Base-by-base conservation (phyloP, 2,797 vertebrate genomes). In the Arctocebus calabarensis region DNA sequence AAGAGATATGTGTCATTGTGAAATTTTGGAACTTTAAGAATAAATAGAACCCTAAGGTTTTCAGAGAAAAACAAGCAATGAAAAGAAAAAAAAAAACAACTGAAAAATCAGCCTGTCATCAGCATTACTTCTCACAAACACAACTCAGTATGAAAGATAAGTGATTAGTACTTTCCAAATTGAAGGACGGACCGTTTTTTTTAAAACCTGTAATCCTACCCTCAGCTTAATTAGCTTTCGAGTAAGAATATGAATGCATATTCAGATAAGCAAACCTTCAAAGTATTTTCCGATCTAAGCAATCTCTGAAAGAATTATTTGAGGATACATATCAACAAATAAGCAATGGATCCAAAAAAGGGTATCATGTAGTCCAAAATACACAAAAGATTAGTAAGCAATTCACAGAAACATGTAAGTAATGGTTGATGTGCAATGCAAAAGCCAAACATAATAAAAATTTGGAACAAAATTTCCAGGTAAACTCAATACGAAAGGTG, bases 261-360 rank as follows among this genome's bases (percentile, higher is more conserved):
- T 57, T 75, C 16, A 59, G 34, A 84, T 34, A 95, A 96, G 37
- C n/a, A 93, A 75, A 96, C 16, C 23, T 1, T 57, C 32, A 17
- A 4, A 68, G 62, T 83, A 3, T 91, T 88, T 89, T 74, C 2
- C 59, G 70, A 83, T 7, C 11, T 88, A 78, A 89, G 23, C 22
- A 88, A 68, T 71, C 77, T 83, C 22, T 89, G n/a, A 84, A 89
- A 88, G 19, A 73, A 88, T 64, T 93, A 48, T 37, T 62, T 66
- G 16, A 91, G 32, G 40, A 61, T 17, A 84, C 6, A 32, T 6
- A 32, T 3, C 23, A 78, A 87, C 17, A 90, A 93, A 90, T 78
- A 81, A 64, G 20, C 32, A 77, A 59, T 11, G 11, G 87, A 73
- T 82, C 29, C 29, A 14, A 57, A 23, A 85, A 90, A 59, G 17